A percentile compares a stretch with the other conserved stretches of the same genome.
Conservation (phyloP, 2,797 vertebrate genomes). For the Anniella stebbinsi region DNA sequence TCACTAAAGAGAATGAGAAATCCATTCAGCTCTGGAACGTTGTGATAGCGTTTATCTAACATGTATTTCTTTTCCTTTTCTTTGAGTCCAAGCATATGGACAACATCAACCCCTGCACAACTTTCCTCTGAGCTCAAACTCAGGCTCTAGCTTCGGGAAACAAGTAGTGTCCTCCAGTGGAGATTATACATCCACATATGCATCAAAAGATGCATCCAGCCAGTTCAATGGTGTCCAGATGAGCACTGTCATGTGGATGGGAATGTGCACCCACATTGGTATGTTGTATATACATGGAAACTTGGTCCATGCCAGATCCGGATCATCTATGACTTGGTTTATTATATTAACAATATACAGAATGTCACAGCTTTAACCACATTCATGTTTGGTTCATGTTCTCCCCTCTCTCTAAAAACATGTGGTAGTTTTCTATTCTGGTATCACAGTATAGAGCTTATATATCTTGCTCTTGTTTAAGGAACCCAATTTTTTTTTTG, state of each 20-base stretch:
- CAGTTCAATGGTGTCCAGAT: background rate
- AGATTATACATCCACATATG: background rate
- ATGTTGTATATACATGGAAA: too few relatives aligned
- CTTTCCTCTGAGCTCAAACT: background rate
- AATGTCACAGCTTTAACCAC: background rate
- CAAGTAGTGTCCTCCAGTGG: background rate
- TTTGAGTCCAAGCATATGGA: background rate
- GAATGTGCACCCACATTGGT: background rate
- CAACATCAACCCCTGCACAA: background rate
- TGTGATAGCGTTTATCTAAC: background rate
- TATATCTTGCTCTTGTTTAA: background rate
- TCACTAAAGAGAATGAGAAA: background rate
- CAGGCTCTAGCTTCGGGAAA: background rate
- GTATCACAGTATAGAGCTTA: background rate
- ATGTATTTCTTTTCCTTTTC: too few relatives aligned
- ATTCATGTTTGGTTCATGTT: background rate
- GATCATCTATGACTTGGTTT: background rate
- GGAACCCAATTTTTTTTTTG: slow-evolving; percentile 9
- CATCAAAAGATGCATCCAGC: background rate
- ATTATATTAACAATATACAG: background rate
- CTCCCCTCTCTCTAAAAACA: background rate
- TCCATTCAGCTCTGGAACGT: background rate
- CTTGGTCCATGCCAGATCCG: background rate
- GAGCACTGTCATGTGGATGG: background rate
- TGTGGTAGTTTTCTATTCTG: background rate